Evolutionary conservation across 2,888 invertebrate genomes (phyloP).

Genomic region (Epistrophe grossulariae): DNA sequence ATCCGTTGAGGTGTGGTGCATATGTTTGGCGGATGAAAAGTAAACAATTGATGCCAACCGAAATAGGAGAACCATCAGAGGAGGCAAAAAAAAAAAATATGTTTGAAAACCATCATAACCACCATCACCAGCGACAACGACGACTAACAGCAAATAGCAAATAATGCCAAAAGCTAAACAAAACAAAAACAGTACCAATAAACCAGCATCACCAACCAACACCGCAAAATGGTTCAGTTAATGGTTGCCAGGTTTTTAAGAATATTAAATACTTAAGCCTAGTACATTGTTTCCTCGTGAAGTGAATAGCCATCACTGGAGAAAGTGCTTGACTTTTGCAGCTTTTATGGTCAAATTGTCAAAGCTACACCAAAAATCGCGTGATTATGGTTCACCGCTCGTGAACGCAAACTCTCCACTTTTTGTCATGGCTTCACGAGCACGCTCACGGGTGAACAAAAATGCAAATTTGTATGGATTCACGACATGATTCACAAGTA

Average conservation of each 20-base stretch:
- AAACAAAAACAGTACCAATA: conserved; percentile 75
- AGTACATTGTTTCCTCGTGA: too few species aligned
- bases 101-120: conserved; percentile 70
- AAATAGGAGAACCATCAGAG: conserved; percentile 44
- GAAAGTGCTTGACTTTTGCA: too few species aligned
- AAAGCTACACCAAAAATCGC: too few species aligned
- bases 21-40: conserved; percentile 75
- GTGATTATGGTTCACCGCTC: too few species aligned
- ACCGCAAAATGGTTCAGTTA: conserved; percentile 51
- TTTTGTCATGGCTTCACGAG: too few species aligned
- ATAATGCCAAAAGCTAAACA: conserved; percentile 75
- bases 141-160: conserved; percentile 72
- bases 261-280: too few species aligned
- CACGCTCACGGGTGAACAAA: too few species aligned
- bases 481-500: too few species aligned
- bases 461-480: too few species aligned
- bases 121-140: conserved; percentile 54
- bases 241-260: conserved; percentile 22
- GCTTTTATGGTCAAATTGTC: too few species aligned
- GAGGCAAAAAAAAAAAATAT: neutral
- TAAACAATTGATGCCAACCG: conserved; percentile 75
- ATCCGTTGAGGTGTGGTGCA: conserved; percentile 72
- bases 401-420: too few species aligned
- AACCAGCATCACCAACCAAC: conserved; percentile 56
- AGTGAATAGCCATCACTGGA: too few species aligned